Evolutionary conservation across 1,140 invertebrate species (phyloP).

Genomic region (Homarus americanus): DNA sequence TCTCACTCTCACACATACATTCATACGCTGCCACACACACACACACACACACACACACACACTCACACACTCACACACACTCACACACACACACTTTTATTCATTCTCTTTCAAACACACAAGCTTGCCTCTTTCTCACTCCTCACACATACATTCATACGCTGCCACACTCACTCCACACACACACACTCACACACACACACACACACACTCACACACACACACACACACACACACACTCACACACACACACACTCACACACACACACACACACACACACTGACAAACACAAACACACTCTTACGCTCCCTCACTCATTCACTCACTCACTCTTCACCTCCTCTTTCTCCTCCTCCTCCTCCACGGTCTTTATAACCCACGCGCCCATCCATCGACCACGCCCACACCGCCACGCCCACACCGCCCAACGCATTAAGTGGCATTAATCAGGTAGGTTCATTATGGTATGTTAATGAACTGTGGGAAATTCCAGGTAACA

Average conservation of each 20-base stretch:
- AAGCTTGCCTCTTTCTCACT: too few species aligned
- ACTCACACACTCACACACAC: conserved; percentile 6
- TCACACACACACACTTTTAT: conserved; percentile 22
- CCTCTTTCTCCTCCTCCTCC: not conserved
- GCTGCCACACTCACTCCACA: not conserved
- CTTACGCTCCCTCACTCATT: too few species aligned
- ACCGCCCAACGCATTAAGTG: conserved; percentile 1
- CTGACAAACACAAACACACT: not conserved
- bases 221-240: conserved; percentile 15
- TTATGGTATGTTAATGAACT: conserved; percentile 30
- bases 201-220: not conserved
- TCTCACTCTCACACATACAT: conserved; percentile 6
- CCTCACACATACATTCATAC: conserved; percentile 18
- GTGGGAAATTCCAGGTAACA: conserved; percentile 12
- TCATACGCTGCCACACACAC: not conserved
- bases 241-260: too few species aligned
- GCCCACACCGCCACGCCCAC: not conserved
- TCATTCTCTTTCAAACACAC: conserved; percentile 12
- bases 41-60: conserved; percentile 11
- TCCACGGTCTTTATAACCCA: not conserved
- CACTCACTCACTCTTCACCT: not conserved
- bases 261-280: not conserved
- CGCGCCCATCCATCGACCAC: not conserved
- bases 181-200: not conserved
- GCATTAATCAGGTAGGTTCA: not conserved